Base-by-base conservation (phyloP, 92 coral and sea anemone genomes). In the Chrysogorgia sp. region DNA sequence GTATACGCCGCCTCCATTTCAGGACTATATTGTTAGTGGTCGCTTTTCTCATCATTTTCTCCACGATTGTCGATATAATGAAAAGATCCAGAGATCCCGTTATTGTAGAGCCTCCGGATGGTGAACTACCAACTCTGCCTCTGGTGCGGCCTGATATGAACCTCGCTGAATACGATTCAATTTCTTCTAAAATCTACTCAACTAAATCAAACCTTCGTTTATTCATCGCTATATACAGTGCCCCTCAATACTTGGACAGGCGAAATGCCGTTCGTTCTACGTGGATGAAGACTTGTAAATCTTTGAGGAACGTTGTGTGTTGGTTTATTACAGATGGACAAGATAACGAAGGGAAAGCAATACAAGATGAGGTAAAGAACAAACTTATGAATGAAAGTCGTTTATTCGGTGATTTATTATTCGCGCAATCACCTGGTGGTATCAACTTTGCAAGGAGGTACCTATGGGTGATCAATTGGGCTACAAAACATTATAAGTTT, bases 391-490 rank as follows among this genome's bases (percentile, higher is more conserved):
- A 48, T 19, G 90, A 87, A 50, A 76, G 67, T 3, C 57, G 58
- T 9, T 19, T 34, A 22, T 61, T 37, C 19, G 40, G 34, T 15
- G 90, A 87, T 69, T n/a, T 87, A 20, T 75, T 65, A 40, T 83
- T 83, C n/a, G 71, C 85, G 8, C 88, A 83, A 9, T 82, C 90
- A n/a, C 55, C 35, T 15, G 43, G 59, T 0, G 90, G 90, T 0
- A 70, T 76, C 12, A 82, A 86, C 84, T 52, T 77, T 57, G 55
- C 87, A 2, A 84, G 84, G 29, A 72, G 90, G 23, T 87, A 77
- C 34, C 58, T 87, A 10, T 53, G 63, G n/a, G 70, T 81, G 9
- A 45, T 87, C 49, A 71, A 82, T 32, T 87, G 90, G 90, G 87
- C 81, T 2, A 68, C 53, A 35, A 24, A 87, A 34, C 90, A 61